Conservation (phyloP, 2,113 vertebrate genomes). For the Plestiodon gilberti region DNA sequence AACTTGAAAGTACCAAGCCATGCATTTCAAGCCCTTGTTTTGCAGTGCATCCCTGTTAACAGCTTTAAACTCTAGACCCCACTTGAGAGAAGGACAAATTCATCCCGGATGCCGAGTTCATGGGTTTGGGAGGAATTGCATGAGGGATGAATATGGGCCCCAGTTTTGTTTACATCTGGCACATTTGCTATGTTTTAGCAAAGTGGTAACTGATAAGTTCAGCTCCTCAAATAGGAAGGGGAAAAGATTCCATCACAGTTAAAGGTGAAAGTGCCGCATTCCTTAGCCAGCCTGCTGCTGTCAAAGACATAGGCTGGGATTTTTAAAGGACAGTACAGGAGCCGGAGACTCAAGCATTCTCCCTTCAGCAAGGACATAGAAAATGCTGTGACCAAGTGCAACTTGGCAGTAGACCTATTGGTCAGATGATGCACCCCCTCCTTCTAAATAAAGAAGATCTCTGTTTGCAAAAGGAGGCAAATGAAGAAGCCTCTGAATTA, state of each 20-base stretch:
- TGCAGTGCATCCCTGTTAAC: not conserved
- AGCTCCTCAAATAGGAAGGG: slow-evolving; percentile 47
- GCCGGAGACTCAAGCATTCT: not conserved
- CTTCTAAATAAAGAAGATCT: not conserved
- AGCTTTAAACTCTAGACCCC: slow-evolving; percentile 25
- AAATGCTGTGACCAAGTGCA: not conserved
- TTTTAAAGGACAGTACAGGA: slow-evolving; percentile 25
- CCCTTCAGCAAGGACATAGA: not conserved
- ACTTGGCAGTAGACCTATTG: not conserved
- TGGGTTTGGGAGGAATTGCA: slow-evolving; percentile 5
- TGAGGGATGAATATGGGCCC: not conserved
- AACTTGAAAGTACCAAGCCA: slow-evolving; percentile 3
- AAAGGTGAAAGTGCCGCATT: slow-evolving; percentile 65
- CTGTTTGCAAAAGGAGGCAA: not conserved
- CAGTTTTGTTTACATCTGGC: slow-evolving; percentile 10
- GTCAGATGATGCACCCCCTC: not conserved
- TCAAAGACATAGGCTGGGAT: slow-evolving; percentile 9
- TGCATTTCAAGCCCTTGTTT: not conserved
- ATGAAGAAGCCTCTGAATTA: not conserved
- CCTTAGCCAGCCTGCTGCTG: slow-evolving; percentile 42
- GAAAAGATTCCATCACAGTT: slow-evolving; percentile 61
- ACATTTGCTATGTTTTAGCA: slow-evolving; percentile 22
- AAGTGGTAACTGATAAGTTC: slow-evolving; percentile 47
- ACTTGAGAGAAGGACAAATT: not conserved
- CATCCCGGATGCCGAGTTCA: not conserved